Percentiles rank a stretch among this genome's conserved stretches.
Evolutionary conservation across 2,888 invertebrate species (phyloP).

Genomic region (Cerastis rubricosa): DNA sequence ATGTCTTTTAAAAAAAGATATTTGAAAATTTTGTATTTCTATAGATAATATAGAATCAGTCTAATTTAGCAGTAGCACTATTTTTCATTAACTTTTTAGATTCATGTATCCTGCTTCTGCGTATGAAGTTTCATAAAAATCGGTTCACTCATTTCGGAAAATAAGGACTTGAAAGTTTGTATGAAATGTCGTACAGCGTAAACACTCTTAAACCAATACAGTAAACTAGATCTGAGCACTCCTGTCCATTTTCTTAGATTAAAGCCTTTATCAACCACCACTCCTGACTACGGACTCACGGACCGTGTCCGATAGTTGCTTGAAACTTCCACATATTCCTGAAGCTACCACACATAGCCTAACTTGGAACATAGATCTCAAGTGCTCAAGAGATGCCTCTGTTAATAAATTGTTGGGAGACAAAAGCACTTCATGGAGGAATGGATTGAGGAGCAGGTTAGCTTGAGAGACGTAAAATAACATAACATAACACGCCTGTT

Average conservation of each 20-base stretch:
- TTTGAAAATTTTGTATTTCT: too few species aligned
- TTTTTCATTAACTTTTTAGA: too few species aligned
- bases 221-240: constrained; percentile 16
- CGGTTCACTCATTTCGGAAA: too few species aligned
- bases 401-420: constrained; percentile 44
- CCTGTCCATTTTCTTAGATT: constrained; percentile 40
- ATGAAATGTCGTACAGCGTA: too few species aligned
- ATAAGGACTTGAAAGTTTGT: too few species aligned
- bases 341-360: constrained; percentile 38
- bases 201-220: constrained; percentile 22
- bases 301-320: constrained; percentile 32
- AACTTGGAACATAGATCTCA: constrained; percentile 54
- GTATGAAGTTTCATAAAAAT: too few species aligned
- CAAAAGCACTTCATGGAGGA: constrained; percentile 15
- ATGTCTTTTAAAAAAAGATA: too few species aligned
- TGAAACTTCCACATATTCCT: constrained; percentile 55
- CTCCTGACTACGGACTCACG: constrained; percentile 21
- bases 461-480: too few species aligned
- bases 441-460: not conserved
- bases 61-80: too few species aligned
- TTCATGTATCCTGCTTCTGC: too few species aligned
- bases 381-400: constrained; percentile 19
- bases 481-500: too few species aligned
- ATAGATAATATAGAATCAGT: too few species aligned
- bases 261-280: constrained; percentile 38